Conservation (phyloP, 2,113 vertebrate species). For the Butorides virescens region DNA sequence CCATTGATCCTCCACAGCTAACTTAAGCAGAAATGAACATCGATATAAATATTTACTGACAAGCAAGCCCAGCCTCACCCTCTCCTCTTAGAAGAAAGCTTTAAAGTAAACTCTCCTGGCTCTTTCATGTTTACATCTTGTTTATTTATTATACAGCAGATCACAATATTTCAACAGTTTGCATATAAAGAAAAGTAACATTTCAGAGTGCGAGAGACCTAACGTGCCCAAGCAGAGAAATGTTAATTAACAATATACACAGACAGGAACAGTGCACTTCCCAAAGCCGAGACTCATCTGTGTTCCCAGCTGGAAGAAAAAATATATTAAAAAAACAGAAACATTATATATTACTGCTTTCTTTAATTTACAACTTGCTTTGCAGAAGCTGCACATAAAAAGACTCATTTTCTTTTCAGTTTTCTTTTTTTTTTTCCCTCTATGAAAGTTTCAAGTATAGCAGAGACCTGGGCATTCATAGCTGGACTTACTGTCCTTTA, state of each 20-base stretch:
- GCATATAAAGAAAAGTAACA: conserved; percentile 73
- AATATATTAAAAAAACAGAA: conserved; percentile 68
- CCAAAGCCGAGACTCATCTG: conserved; percentile 52
- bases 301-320: conserved; percentile 60
- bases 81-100: conserved; percentile 24
- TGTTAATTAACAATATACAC: conserved; percentile 74
- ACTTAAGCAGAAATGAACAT: conserved; percentile 67
- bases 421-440: not conserved
- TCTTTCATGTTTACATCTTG: conserved; percentile 56
- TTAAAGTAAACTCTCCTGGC: conserved; percentile 62
- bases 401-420: conserved; percentile 40
- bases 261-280: conserved; percentile 67
- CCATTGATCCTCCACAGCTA: conserved; percentile 58
- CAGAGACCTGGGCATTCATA: conserved; percentile 59
- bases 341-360: conserved; percentile 69
- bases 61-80: conserved; percentile 61
- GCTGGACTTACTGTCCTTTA: conserved; percentile 65
- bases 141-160: conserved; percentile 71
- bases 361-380: conserved; percentile 68
- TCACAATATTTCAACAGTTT: conserved; percentile 68
- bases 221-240: conserved; percentile 67
- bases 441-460: conserved; percentile 71
- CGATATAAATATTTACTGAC: conserved; percentile 70
- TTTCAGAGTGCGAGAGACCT: conserved; percentile 63
- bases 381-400: conserved; percentile 70